phyloP scores from a whole-genome alignment of 2,113 vertebrate genomes.

The Phyllopteryx taeniolatus region DNA sequence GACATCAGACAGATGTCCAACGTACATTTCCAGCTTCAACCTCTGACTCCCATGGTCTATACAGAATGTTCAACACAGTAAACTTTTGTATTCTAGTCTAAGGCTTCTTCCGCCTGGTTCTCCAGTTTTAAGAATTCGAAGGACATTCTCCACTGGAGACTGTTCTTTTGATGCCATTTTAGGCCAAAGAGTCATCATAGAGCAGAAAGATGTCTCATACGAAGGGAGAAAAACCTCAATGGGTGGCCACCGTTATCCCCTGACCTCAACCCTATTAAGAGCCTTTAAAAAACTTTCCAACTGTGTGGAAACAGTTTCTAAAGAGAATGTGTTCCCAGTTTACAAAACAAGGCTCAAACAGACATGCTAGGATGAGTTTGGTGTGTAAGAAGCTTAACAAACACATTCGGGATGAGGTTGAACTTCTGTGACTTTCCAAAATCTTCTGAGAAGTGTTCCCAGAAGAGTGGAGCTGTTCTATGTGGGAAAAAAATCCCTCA shows the following conservation, averaged over 20 bases:
- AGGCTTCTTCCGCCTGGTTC: no score
- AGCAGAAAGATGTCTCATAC: no score
- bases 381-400: background rate
- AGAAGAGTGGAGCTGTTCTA: background rate
- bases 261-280: no score
- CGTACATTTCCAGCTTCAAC: no score
- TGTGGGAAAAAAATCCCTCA: background rate
- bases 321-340: background rate
- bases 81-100: no score
- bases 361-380: background rate
- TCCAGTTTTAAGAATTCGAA: background rate
- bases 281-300: no score
- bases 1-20: no score
- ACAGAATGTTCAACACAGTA: no score
- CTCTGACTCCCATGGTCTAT: no score
- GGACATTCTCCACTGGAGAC: constrained; percentile 37
- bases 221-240: no score
- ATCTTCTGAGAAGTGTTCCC: background rate
- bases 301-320: no score
- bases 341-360: background rate
- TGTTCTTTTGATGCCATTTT: constrained; percentile 17
- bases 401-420: background rate
- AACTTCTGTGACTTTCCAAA: background rate
- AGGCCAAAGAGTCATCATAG: constrained; percentile 1
- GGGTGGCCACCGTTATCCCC: no score